Percentiles rank a stretch among this genome's conserved stretches.
Evolutionary conservation across 2,113 vertebrate genomes (phyloP).

Genomic region (Trinectes maculatus): DNA sequence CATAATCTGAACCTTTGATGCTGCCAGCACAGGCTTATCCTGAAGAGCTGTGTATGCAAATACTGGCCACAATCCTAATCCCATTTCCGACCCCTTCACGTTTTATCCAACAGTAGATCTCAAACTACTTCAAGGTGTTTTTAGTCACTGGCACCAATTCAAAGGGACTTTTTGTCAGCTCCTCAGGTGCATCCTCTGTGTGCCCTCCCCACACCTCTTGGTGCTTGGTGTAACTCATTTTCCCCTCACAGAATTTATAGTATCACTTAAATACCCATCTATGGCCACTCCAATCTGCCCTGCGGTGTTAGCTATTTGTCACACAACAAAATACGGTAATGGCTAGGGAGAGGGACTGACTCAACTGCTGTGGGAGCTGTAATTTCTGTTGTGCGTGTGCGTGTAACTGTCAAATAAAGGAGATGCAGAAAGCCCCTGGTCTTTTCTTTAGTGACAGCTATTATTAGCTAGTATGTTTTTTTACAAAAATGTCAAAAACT

Average conservation of each 20-base stretch:
- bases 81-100: constrained; percentile 10
- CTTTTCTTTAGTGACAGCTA: constrained; percentile 30
- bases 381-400: constrained; percentile 39
- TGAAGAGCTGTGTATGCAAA: constrained; percentile 16
- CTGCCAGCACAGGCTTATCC: constrained; percentile 38
- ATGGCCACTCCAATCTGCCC: constrained; percentile 14
- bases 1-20: constrained; percentile 25
- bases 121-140: constrained; percentile 28
- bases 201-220: constrained; percentile 37
- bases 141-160: constrained; percentile 32
- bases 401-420: constrained; percentile 70
- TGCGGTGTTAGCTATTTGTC: constrained; percentile 54
- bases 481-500: too few species aligned
- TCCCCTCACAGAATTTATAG: constrained; percentile 37
- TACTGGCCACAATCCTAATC: constrained; percentile 16
- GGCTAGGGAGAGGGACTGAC: constrained; percentile 41
- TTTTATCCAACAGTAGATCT: constrained; percentile 27
- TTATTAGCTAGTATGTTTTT: too few species aligned
- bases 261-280: constrained; percentile 35
- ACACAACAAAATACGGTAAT: constrained; percentile 45
- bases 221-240: constrained; percentile 36
- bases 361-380: constrained; percentile 24
- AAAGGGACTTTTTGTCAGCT: constrained; percentile 43
- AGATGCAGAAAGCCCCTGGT: constrained; percentile 39
- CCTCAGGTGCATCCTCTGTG: constrained; percentile 63